A percentile compares a stretch with the other conserved stretches of the same genome.
These are phyloP conservation scores for Lepidurus couesii DNA, from an alignment of 1,140 invertebrate genomes.

Conservation along the genomic window DNA sequence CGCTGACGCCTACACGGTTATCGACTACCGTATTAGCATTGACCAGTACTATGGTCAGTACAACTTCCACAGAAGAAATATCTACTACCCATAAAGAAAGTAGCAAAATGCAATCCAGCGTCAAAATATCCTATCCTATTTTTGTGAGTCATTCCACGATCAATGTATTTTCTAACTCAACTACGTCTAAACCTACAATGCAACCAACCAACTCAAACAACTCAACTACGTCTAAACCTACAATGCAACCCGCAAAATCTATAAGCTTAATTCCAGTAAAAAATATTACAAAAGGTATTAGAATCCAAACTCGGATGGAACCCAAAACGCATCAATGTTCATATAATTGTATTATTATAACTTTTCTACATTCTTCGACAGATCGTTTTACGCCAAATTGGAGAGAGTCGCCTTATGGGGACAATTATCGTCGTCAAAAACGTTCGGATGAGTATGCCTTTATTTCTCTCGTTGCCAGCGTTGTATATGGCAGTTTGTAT, in stretches of 20 bases:
- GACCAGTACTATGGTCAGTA: no score
- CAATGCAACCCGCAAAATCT: not conserved
- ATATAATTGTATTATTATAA: not conserved
- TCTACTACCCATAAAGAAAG: no score
- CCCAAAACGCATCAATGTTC: no score
- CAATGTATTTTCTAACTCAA: not conserved
- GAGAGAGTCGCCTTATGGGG: not conserved
- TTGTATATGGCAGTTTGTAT: constrained; percentile 26
- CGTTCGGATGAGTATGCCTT: constrained; percentile 23
- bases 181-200: not conserved
- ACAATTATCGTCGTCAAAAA: not conserved
- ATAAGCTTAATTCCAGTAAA: not conserved
- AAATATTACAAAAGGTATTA: not conserved
- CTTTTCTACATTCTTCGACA: not conserved
- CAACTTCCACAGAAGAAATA: no score
- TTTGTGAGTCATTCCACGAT: no score
- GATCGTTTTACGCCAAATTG: not conserved
- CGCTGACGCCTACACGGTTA: no score
- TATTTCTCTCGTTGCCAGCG: constrained; percentile 19
- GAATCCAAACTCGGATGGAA: not conserved
- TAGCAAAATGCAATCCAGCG: no score
- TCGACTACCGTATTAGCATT: no score
- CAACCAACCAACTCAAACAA: not conserved
- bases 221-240: not conserved
- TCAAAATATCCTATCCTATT: no score